These are phyloP conservation scores for Urosaurus nigricauda DNA, from an alignment of 2,797 vertebrate genomes.

Conservation along the genomic window DNA sequence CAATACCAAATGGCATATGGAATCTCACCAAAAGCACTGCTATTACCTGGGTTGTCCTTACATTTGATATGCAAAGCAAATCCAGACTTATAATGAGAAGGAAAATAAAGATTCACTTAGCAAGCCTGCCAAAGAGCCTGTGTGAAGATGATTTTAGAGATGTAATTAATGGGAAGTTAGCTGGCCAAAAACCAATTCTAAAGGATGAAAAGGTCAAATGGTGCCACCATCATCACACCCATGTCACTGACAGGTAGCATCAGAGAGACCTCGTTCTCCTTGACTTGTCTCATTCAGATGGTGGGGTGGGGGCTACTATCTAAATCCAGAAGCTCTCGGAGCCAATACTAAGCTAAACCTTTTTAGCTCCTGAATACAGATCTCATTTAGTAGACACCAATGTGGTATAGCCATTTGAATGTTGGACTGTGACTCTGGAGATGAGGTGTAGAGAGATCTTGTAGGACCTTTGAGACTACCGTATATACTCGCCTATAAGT, in stretches of 20 bases:
- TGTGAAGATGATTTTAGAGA: not conserved
- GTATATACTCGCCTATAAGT: too few species aligned
- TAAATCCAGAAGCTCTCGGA: too few species aligned
- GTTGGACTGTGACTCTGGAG: too few species aligned
- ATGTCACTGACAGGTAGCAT: not conserved
- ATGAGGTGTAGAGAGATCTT: too few species aligned
- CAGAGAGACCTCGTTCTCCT: not conserved
- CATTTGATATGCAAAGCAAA: slow-evolving; percentile 27
- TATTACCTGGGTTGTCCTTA: slow-evolving; percentile 32
- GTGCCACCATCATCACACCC: not conserved
- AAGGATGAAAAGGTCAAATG: too few species aligned
- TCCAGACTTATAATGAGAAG: not conserved
- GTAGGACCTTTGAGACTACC: too few species aligned
- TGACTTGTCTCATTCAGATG: not conserved
- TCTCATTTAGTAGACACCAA: too few species aligned
- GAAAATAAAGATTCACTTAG: not conserved
- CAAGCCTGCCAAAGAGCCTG: not conserved
- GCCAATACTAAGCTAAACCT: not conserved
- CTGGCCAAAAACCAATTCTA: not conserved
- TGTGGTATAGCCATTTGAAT: too few species aligned
- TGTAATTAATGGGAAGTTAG: not conserved
- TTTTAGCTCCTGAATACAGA: too few species aligned
- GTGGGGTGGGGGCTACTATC: too few species aligned
- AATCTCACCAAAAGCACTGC: slow-evolving; percentile 23
- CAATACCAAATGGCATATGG: not conserved